Conservation (phyloP, 2,797 vertebrate genomes). For the Selene dorsalis region DNA sequence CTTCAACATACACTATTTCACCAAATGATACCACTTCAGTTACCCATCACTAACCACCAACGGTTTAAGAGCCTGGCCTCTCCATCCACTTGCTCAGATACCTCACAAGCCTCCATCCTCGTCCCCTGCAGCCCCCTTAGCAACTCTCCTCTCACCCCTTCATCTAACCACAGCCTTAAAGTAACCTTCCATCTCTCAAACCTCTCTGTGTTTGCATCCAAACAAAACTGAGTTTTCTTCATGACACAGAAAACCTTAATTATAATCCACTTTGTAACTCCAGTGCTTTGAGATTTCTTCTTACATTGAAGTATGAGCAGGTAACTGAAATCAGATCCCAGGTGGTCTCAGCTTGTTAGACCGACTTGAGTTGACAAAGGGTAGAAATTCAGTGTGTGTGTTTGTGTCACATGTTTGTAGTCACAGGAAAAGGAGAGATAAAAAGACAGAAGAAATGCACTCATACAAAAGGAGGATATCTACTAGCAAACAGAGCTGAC, state of each 20-base stretch:
- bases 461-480: conserved; percentile 17
- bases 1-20: too few species aligned
- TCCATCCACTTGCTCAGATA: too few species aligned
- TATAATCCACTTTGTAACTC: neutral
- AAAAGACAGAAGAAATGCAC: neutral
- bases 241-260: neutral
- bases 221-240: neutral
- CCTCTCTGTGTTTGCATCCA: too few species aligned
- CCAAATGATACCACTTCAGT: too few species aligned
- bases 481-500: conserved; percentile 17
- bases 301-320: neutral
- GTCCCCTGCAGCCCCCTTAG: too few species aligned
- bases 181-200: too few species aligned
- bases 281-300: neutral
- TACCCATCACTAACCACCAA: too few species aligned
- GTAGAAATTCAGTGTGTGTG: conserved; percentile 1
- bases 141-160: too few species aligned
- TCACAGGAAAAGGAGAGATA: conserved; percentile 3
- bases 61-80: too few species aligned
- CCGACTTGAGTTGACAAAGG: neutral
- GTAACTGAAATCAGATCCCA: conserved; percentile 2
- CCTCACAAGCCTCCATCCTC: too few species aligned
- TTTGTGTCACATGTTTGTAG: conserved; percentile 22
- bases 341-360: neutral
- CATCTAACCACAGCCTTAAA: too few species aligned